Base-by-base conservation (phyloP, 2,888 invertebrate genomes). In the Rotaria socialis region DNA sequence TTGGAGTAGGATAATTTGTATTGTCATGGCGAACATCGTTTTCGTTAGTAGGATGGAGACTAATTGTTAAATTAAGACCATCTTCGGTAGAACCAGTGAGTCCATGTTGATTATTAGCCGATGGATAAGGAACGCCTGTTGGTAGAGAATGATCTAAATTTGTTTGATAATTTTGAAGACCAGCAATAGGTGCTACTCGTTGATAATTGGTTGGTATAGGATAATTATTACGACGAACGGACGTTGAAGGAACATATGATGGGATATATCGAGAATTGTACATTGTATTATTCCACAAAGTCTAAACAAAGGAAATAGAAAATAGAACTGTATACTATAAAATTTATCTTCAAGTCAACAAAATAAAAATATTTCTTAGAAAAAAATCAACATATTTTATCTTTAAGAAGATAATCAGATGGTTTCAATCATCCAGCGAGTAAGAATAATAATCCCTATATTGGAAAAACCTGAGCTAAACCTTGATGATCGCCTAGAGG, bases 261-360 rank as follows among this genome's bases (percentile, higher is more conserved):
- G 80, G 80, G n/a, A n/a, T n/a, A n/a, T 43, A 47, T n/a, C 24
- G 43, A 47, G 80, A 80, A 80, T 80, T 80, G 19, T 80, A 80
- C 22, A 80, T 22, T 24, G 80, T 47, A 80, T 80, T 80, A 41
- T 80, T 47, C 80, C 80, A 80, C 4, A 47, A n/a, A 6, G 35
- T n/a, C 80, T 47, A 6, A 41, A 67, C 16, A 41, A 67, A 35
- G 16, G 6, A 35, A 35, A 35, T 35, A 16, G 11, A 27, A 41
- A 35, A 35, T 35, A 2, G 35, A 35, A 35, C 35, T 2, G 35
- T 35, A 35, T 35, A 35, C 2, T 35, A 50, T 50, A 8, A 50
- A 50, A 50, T 50, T 50, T 50, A 50, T 50, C 14, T 50, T 50
- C 50, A 50, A 14, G 35, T 35, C 35, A 35, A 35, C 35, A 35